Conservation (phyloP, 1,140 invertebrate genomes). For the Zaprionus ghesquierei region DNA sequence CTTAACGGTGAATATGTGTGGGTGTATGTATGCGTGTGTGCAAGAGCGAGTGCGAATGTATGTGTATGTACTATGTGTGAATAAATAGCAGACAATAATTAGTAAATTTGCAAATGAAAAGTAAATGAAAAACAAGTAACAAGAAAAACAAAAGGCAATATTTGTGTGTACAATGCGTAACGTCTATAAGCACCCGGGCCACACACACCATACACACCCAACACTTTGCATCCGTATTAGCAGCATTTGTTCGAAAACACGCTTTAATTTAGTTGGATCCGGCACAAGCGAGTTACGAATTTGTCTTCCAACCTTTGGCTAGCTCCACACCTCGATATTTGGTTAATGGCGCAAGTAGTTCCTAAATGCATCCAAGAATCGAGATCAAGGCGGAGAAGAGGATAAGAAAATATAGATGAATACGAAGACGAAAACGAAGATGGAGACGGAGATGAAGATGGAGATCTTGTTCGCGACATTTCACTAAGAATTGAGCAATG, state of each 20-base stretch:
- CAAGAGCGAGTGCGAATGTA: conserved; percentile 1
- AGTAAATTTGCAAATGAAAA: conserved; percentile 49
- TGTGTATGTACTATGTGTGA: conserved; percentile 62
- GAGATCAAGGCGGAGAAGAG: not conserved
- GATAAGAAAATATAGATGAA: not conserved
- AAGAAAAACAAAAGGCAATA: conserved; percentile 14
- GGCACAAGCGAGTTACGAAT: not conserved
- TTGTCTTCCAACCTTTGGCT: conserved; percentile 22
- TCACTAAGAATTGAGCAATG: not conserved
- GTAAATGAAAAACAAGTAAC: conserved; percentile 4
- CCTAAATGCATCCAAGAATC: conserved; percentile 28
- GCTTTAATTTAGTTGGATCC: not conserved
- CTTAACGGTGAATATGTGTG: not conserved
- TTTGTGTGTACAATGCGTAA: conserved; percentile 41
- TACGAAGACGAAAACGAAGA: not conserved
- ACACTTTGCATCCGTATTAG: not conserved
- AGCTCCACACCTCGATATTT: conserved; percentile 10
- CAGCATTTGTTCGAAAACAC: not conserved
- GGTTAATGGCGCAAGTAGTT: conserved; percentile 41
- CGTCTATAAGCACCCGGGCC: conserved; percentile 3
- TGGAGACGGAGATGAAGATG: not conserved
- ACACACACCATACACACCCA: conserved; percentile 11
- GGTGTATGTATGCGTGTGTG: conserved; percentile 1
- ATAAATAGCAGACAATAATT: conserved; percentile 82
- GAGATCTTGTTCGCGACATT: not conserved